A percentile compares a stretch with the other conserved stretches of the same genome.
Conservation (phyloP, 2,797 vertebrate genomes). For the Merluccius polli region DNA sequence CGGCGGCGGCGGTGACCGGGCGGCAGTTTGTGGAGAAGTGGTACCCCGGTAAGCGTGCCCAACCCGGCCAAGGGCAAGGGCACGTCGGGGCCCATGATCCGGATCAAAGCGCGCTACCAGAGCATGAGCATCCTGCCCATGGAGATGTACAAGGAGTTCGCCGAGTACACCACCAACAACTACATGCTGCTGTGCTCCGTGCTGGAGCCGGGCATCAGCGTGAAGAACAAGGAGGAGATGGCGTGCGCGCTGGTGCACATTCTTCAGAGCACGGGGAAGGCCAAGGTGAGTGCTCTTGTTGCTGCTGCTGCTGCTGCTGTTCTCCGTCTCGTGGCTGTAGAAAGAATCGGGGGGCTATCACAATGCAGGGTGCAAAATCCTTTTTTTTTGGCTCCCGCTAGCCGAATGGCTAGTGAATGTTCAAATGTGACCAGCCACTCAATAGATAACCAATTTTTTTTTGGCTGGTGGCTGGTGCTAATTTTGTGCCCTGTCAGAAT, state of each 20-base stretch:
- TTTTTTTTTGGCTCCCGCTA: too few relatives aligned
- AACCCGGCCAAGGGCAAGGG: conserved; percentile 82
- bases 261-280: conserved; percentile 92
- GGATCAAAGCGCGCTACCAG: conserved; percentile 93
- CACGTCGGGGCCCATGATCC: conserved; percentile 88
- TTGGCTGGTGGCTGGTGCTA: too few relatives aligned
- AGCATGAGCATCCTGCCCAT: conserved; percentile 91
- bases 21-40: conserved; percentile 94
- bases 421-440: too few relatives aligned
- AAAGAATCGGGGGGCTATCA: too few relatives aligned
- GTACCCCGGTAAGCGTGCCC: conserved; percentile 93
- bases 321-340: not conserved
- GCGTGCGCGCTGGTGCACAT: conserved; percentile 94
- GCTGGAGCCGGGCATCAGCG: conserved; percentile 93
- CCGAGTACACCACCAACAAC: conserved; percentile 92
- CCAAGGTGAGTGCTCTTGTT: too few relatives aligned
- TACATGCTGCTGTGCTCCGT: conserved; percentile 90
- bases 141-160: conserved; percentile 98
- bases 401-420: too few relatives aligned
- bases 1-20: conserved; percentile 79
- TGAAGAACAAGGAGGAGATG: conserved; percentile 96
- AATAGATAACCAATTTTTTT: too few relatives aligned
- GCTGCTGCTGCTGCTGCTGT: not conserved
- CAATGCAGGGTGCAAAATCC: too few relatives aligned
- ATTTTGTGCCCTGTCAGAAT: too few relatives aligned